Evolutionary conservation across 2,888 invertebrate genomes (phyloP), one percentile per base, ranked within the genome.

Genomic region (Hyles lineata): DNA sequence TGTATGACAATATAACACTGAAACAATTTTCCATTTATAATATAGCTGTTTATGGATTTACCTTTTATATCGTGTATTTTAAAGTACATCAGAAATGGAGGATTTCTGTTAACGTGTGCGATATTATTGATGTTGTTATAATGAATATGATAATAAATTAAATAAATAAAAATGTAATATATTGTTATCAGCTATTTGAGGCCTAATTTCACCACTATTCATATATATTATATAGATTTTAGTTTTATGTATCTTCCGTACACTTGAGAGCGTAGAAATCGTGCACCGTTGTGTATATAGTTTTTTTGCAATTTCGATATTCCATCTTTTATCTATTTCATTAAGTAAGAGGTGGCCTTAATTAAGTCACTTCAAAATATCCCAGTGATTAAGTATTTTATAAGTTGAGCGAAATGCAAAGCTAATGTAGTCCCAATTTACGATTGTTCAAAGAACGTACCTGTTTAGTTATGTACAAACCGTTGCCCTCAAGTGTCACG

Each of bases 201-300:
- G 89, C 89, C 89, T 89, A 89, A 85, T 85, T 81, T 85, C 87
- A 76, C 79, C 79, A 84, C 78, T 79, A 74, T 72, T 74, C 52
- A 61, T 72, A 71, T 73, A 75, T 70, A 85, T 82, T 85, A 83
- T 85, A 86, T 83, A 82, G 76, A 78, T 78, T 82, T 55, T 87
- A 85, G 82, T 74, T 55, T 77, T 74, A 70, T 55, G 15, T 23
- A 72, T 43, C 17, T 69, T 35, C n/a, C 7, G 7, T 61, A 61
- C 69, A 71, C 71, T 70, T 71, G 74, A 69, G 74, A 11, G 71
- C 69, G 71, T 67, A 32, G 63, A 67, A n/a, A 55, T 7, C 55
- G 55, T 55, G 55, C 55, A 55, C 55, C 11, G 11, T 43, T 55
- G 43, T 43, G 43, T 55, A 55, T n/a, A 43, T 15, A 43, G 35